These are phyloP conservation scores for Scytalopus superciliaris DNA, from an alignment of 2,113 vertebrate genomes.

Conservation along the genomic window DNA sequence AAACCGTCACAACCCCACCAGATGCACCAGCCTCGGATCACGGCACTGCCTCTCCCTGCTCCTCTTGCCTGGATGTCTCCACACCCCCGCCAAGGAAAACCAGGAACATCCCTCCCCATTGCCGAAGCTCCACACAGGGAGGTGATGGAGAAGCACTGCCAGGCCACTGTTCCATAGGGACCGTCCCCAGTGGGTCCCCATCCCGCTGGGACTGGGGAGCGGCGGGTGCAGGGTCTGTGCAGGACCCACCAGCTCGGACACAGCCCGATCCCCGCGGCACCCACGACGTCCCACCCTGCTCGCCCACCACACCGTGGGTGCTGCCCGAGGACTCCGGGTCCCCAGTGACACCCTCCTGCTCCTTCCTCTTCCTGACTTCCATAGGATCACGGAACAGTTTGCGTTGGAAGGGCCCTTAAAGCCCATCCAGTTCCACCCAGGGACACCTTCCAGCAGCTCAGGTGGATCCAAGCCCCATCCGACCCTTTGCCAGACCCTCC, in stretches of 20 bases:
- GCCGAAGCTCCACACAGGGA: fast-evolving
- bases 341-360: background rate
- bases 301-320: fast-evolving
- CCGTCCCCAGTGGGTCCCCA: background rate
- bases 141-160: fast-evolving
- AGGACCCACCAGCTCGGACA: background rate
- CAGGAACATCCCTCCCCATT: background rate
- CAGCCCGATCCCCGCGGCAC: fast-evolving
- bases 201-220: fast-evolving
- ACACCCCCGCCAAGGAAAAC: fast-evolving
- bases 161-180: fast-evolving
- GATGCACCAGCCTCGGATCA: fast-evolving
- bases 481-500: fast-evolving
- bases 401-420: background rate
- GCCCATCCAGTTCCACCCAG: background rate
- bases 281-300: fast-evolving
- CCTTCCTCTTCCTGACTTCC: background rate
- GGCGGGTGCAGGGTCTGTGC: background rate
- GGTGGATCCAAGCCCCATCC: fast-evolving
- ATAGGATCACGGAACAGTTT: fast-evolving
- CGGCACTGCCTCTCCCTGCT: fast-evolving
- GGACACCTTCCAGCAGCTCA: fast-evolving
- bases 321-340: background rate
- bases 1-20: fast-evolving
- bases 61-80: fast-evolving